Base-by-base conservation (phyloP, 1,140 invertebrate species). In the Coptotermes formosanus region DNA sequence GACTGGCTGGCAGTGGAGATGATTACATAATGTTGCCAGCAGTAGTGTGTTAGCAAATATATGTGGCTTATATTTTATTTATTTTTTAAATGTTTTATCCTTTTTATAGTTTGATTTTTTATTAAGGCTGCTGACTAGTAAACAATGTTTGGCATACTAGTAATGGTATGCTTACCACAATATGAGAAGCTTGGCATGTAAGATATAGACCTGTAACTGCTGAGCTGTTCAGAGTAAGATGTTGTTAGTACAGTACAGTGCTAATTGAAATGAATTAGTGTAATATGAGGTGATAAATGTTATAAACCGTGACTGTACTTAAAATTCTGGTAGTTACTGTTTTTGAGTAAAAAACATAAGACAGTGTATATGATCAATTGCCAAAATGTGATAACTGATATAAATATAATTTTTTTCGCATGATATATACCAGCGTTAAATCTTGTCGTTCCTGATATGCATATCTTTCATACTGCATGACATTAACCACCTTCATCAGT, bases 311-410 rank as follows among this genome's bases (percentile, higher is more conserved):
- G 64, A 30, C 2, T 55, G 25, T 30, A 75, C 64, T 75, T 30
- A 75, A 75, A 30, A 75, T 11, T 75, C 8, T 30, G 25, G 64
- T 75, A 75, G 64, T 75, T 25, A 16, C n/a, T 23, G 59, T 64
- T 30, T 75, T 30, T 30, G n/a, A 30, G n/a, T 75, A 6, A 75
- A 75, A n/a, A 25, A 75, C 64, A 30, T n/a, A 12, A 30, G 64
- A 75, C 64, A 75, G n/a, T n/a, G 59, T 75, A 30, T n/a, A 30
- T 30, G 64, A 75, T n/a, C 64, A n/a, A 75, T 75, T 75, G 64
- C 64, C 64, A 75, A 30, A 75, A 75, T 75, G 64, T 75, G 64
- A 75, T 75, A 75, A 55, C 25, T 75, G 64, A 30, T 75, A 75
- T 16, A 75, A 30, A 30, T 75, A 75, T 75, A 30, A 75, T 25